phyloP scores from a whole-genome alignment of 2,797 vertebrate species.

The Sebastes iracundus region DNA sequence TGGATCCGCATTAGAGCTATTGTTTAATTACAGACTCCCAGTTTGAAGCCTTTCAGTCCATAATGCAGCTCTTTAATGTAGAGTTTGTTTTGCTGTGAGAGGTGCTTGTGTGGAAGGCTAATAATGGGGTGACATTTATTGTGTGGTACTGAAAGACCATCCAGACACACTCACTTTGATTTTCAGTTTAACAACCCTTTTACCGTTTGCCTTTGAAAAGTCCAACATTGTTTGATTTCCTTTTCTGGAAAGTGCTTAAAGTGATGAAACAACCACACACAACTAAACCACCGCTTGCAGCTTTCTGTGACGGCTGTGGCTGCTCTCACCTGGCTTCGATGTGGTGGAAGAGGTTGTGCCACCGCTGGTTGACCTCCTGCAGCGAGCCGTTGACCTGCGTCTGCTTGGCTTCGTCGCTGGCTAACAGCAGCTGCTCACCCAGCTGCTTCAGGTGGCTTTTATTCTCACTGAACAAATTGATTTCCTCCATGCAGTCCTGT shows the following conservation, averaged over 20 bases:
- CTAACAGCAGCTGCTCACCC: constrained; percentile 89
- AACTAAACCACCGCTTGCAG: background rate
- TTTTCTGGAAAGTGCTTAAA: constrained; percentile 5
- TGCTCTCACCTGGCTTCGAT: constrained; percentile 90
- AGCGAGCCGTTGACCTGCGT: constrained; percentile 89
- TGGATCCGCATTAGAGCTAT: constrained; percentile 15
- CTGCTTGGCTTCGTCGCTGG: constrained; percentile 86
- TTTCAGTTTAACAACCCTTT: background rate
- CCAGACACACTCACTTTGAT: background rate
- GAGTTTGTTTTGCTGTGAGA: constrained; percentile 27
- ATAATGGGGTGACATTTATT: background rate
- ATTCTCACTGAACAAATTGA: constrained; percentile 92
- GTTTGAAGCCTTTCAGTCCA: constrained; percentile 24
- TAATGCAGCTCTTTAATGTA: constrained; percentile 39
- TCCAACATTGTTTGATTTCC: background rate
- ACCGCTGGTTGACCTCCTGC: constrained; percentile 89
- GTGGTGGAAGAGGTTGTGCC: constrained; percentile 92
- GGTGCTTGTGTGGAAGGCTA: background rate
- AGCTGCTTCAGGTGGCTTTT: constrained; percentile 92
- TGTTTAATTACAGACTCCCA: constrained; percentile 41
- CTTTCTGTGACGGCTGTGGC: background rate
- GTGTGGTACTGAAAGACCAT: background rate
- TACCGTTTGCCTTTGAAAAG: background rate
- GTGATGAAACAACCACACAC: background rate
- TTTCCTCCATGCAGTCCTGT: constrained; percentile 97